These are phyloP conservation scores for Theocolax elegans DNA, from an alignment of 1,140 invertebrate species.

Conservation along the genomic window DNA sequence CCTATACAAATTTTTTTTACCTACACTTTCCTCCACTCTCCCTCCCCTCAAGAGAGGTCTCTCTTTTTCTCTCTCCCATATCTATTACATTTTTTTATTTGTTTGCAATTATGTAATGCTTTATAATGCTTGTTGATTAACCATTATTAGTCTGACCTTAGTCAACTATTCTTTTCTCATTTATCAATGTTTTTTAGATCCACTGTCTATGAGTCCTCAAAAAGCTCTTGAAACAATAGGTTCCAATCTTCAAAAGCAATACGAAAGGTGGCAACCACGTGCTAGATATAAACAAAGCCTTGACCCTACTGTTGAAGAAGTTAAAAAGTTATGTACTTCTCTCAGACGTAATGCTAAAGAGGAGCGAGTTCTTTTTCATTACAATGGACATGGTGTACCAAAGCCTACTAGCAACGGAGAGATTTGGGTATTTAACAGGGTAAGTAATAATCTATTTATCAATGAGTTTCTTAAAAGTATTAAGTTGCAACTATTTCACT, in stretches of 20 bases:
- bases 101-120: not conserved
- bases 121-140: not conserved
- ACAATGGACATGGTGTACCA: constrained; percentile 99
- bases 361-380: constrained; percentile 98
- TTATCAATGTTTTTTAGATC: constrained; percentile 70
- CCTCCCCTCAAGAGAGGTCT: not conserved
- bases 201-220: constrained; percentile 85
- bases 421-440: constrained; percentile 99
- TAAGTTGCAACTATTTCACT: not conserved
- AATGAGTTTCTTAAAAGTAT: constrained; percentile 5
- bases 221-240: constrained; percentile 96
- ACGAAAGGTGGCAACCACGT: constrained; percentile 96
- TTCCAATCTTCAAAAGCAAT: constrained; percentile 92
- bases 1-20: not conserved
- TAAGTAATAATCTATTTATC: constrained; percentile 59
- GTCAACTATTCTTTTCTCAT: not conserved
- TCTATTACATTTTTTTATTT: not conserved
- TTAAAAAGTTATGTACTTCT: constrained; percentile 96
- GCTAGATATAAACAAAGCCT: constrained; percentile 96
- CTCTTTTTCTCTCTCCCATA: not conserved
- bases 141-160: not conserved
- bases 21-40: not conserved
- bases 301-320: constrained; percentile 97
- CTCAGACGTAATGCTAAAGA: constrained; percentile 98
- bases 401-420: constrained; percentile 98